phyloP scores from a whole-genome alignment of 1,140 invertebrate genomes.

The Matsumurasca onukii region DNA sequence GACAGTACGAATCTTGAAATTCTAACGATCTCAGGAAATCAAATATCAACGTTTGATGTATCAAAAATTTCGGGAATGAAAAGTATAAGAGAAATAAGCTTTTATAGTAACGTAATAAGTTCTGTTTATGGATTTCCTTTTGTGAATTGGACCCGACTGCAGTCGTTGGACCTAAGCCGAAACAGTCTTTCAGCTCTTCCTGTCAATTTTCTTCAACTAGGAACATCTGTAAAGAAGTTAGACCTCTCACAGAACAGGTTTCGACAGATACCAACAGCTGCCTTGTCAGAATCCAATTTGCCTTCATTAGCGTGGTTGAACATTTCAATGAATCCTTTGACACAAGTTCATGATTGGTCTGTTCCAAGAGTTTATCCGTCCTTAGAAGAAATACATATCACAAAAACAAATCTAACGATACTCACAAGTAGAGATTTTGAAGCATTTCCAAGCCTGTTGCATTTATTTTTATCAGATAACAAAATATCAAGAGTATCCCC shows the following conservation, averaged over 20 bases:
- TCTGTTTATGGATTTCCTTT: slow-evolving; percentile 72
- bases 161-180: slow-evolving; percentile 70
- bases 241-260: slow-evolving; percentile 82
- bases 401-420: slow-evolving; percentile 78
- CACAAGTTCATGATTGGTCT: slow-evolving; percentile 67
- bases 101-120: slow-evolving; percentile 73
- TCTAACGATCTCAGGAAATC: slow-evolving; percentile 64
- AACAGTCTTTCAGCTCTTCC: slow-evolving; percentile 72
- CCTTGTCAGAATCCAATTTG: slow-evolving; percentile 71
- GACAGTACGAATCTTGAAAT: slow-evolving; percentile 69
- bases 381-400: slow-evolving; percentile 78
- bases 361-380: slow-evolving; percentile 35
- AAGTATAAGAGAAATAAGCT: slow-evolving; percentile 70
- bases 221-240: slow-evolving; percentile 64
- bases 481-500: slow-evolving; percentile 79
- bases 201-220: slow-evolving; percentile 74
- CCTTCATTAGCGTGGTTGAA: slow-evolving; percentile 73
- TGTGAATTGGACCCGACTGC: slow-evolving; percentile 68
- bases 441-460: slow-evolving; percentile 75
- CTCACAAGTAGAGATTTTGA: slow-evolving; percentile 87
- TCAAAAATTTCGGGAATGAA: slow-evolving; percentile 71
- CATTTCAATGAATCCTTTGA: slow-evolving; percentile 78
- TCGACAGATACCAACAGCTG: slow-evolving; percentile 74
- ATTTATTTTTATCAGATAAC: slow-evolving; percentile 72
- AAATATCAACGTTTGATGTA: slow-evolving; percentile 69